Evolutionary conservation across 2,888 invertebrate genomes (phyloP).

Genomic region (Catocala sponsa): DNA sequence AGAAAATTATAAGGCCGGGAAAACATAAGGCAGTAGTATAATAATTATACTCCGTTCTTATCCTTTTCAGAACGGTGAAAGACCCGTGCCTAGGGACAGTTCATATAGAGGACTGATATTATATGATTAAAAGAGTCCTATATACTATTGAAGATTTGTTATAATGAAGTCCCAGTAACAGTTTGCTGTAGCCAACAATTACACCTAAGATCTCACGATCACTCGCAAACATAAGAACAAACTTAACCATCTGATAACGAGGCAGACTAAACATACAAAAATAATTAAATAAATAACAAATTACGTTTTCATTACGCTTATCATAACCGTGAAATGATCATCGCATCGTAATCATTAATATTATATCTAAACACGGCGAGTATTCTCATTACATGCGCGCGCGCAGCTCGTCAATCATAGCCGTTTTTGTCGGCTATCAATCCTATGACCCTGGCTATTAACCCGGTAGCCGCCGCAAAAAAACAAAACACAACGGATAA

Average conservation of each 20-base stretch:
- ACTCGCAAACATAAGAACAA: too few relatives aligned
- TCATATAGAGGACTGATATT: too few relatives aligned
- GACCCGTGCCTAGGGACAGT: too few relatives aligned
- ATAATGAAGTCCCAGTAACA: too few relatives aligned
- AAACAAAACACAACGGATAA: not conserved
- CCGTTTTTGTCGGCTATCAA: conserved; percentile 27
- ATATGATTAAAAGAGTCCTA: too few relatives aligned
- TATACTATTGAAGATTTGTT: too few relatives aligned
- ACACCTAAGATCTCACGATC: too few relatives aligned
- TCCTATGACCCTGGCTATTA: conserved; percentile 1
- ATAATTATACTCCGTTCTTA: too few relatives aligned
- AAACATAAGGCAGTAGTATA: too few relatives aligned
- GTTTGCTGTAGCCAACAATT: not conserved
- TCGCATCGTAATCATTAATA: conserved; percentile 21
- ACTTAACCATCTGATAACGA: too few relatives aligned
- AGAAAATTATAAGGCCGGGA: too few relatives aligned
- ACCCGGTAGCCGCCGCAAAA: not conserved
- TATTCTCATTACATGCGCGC: conserved; percentile 33
- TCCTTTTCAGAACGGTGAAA: too few relatives aligned
- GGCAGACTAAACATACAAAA: not conserved
- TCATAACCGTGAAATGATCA: conserved; percentile 7
- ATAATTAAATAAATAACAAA: not conserved
- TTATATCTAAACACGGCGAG: conserved; percentile 20
- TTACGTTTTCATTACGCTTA: not conserved
- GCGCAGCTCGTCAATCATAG: conserved; percentile 45